Percentiles rank a stretch among this genome's conserved stretches.
phyloP scores from a whole-genome alignment of 1,140 invertebrate genomes.

The Philopotamus ludificatus region DNA sequence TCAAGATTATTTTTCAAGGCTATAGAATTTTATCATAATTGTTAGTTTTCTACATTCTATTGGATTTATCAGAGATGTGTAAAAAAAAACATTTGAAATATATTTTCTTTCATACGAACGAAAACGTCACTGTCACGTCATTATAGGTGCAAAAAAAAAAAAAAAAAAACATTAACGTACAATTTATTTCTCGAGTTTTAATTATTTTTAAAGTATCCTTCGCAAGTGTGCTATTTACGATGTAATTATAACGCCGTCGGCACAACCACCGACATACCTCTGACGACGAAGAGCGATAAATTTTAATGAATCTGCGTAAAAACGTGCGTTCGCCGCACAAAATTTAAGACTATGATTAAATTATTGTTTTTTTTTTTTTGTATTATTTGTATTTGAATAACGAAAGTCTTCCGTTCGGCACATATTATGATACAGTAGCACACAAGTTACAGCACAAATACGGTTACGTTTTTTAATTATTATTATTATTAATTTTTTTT shows the following conservation, averaged over 20 bases:
- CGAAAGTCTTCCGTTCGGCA: slow-evolving; percentile 42
- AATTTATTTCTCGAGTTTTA: slow-evolving; percentile 6
- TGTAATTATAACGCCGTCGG: background rate
- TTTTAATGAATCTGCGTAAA: slow-evolving; percentile 6
- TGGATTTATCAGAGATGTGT: slow-evolving; percentile 28
- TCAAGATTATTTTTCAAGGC: slow-evolving; percentile 38
- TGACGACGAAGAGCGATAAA: slow-evolving; percentile 3
- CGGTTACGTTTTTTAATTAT: background rate
- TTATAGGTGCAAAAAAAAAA: slow-evolving; percentile 25
- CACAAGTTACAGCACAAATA: slow-evolving; percentile 28
- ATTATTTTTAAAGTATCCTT: slow-evolving; percentile 7
- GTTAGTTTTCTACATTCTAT: slow-evolving; percentile 42
- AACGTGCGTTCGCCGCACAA: slow-evolving; percentile 22
- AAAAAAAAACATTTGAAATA: slow-evolving; percentile 21
- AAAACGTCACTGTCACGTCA: slow-evolving; percentile 17
- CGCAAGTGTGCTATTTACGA: background rate
- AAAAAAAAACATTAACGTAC: too few relatives aligned
- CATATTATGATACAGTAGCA: slow-evolving; percentile 35
- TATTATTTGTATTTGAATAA: slow-evolving; percentile 32
- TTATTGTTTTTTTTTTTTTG: slow-evolving; percentile 14
- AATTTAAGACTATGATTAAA: slow-evolving; percentile 35
- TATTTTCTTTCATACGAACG: slow-evolving; percentile 21
- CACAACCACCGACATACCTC: slow-evolving; percentile 4
- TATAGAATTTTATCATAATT: slow-evolving; percentile 40
- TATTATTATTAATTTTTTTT: too few relatives aligned